Percentiles rank a stretch among this genome's conserved stretches.
These are phyloP conservation scores for Cheirogaleus major DNA, from an alignment of 2,797 vertebrate species.

Conservation along the genomic window DNA sequence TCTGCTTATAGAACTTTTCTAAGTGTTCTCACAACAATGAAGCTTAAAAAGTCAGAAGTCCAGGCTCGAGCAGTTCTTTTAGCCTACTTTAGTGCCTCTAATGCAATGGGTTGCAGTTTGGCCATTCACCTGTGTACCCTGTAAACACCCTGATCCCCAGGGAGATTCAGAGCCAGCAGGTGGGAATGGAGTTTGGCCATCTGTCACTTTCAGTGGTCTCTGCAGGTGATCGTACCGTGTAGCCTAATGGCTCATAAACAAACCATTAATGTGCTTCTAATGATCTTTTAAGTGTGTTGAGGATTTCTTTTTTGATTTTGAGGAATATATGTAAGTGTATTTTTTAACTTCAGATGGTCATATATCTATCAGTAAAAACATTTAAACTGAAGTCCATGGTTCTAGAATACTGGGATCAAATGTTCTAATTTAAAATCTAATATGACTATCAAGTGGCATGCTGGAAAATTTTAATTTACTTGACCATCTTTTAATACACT, in stretches of 20 bases:
- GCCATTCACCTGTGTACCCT: background rate
- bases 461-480: background rate
- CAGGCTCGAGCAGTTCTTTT: background rate
- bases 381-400: background rate
- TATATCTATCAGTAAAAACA: background rate
- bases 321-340: background rate
- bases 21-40: background rate
- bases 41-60: background rate
- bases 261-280: background rate
- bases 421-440: slow-evolving; percentile 7
- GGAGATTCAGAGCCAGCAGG: background rate
- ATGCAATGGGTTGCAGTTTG: background rate
- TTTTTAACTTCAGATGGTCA: background rate
- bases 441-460: background rate
- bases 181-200: background rate
- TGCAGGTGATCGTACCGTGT: background rate
- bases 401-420: background rate
- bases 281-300: background rate
- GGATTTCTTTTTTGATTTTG: slow-evolving; percentile 5
- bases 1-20: background rate
- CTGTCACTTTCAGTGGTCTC: background rate
- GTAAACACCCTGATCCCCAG: background rate
- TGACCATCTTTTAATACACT: background rate
- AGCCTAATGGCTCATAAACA: background rate
- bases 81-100: background rate